Evolutionary conservation across 2,888 invertebrate genomes (phyloP).

Genomic region (Leptinotarsa haldemani): DNA sequence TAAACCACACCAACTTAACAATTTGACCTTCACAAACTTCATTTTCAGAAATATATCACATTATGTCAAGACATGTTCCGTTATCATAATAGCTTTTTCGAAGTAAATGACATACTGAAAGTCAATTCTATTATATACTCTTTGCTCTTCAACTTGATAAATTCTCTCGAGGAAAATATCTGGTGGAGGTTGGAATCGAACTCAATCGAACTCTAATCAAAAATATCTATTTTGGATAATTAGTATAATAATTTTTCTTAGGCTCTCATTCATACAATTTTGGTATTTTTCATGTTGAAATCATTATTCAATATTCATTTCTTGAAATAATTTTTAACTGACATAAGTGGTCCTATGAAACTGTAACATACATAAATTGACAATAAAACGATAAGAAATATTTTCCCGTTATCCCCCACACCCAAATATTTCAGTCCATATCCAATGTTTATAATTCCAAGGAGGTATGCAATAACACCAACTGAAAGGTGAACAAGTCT

Average conservation of each 20-base stretch:
- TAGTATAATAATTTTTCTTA: neutral
- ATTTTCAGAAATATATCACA: no score
- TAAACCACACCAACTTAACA: no score
- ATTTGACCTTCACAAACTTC: no score
- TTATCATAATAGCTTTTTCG: no score
- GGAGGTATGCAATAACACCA: slow-evolving; percentile 42
- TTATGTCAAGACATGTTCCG: no score
- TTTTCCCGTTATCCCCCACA: slow-evolving; percentile 30
- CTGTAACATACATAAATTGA: slow-evolving; percentile 39
- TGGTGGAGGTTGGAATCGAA: no score
- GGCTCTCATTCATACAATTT: neutral
- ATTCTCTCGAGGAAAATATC: no score
- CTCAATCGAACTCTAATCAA: no score
- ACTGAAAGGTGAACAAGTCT: slow-evolving; percentile 43
- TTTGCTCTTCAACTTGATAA: no score
- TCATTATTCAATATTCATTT: neutral
- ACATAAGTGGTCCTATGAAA: slow-evolving; percentile 35
- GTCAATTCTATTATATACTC: no score
- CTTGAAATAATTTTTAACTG: slow-evolving; percentile 26
- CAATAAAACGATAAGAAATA: slow-evolving; percentile 43
- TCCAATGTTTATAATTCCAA: slow-evolving; percentile 45
- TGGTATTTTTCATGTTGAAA: neutral
- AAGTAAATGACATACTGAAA: no score
- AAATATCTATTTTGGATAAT: no score
- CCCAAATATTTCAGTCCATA: slow-evolving; percentile 43